Conservation (phyloP, 2,797 vertebrate genomes). For the Halcyon chelicuti region DNA sequence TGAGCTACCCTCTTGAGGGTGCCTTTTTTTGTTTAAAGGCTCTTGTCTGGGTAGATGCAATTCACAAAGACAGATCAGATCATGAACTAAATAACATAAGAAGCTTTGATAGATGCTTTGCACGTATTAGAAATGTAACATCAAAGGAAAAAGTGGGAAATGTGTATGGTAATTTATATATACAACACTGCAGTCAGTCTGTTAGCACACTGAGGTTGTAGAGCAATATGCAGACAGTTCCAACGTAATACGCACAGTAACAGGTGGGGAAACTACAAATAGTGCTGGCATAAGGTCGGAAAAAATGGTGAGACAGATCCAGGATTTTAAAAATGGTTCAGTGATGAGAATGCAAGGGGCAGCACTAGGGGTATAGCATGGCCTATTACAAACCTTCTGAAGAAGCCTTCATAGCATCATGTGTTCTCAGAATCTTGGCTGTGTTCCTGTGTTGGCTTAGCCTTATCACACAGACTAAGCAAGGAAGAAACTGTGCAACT, state of each 20-base stretch:
- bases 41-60: background rate
- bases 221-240: constrained; percentile 15
- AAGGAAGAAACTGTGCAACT: background rate
- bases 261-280: constrained; percentile 83
- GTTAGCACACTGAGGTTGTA: background rate
- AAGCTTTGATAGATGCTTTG: background rate
- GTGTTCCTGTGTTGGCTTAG: background rate
- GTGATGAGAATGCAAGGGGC: constrained; percentile 63
- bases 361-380: constrained; percentile 8
- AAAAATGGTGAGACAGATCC: constrained; percentile 77
- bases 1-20: background rate
- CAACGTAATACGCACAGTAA: constrained; percentile 55
- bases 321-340: constrained; percentile 77
- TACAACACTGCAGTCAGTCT: background rate
- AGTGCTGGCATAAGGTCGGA: constrained; percentile 77
- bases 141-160: background rate
- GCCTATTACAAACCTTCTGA: background rate
- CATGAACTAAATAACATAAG: background rate
- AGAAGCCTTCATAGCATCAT: background rate
- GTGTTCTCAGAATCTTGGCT: constrained; percentile 3
- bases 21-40: background rate
- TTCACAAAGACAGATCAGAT: background rate
- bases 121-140: background rate
- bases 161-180: background rate
- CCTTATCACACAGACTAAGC: background rate